phyloP scores from a whole-genome alignment of 2,888 invertebrate genomes.

The Rhamphomyia laevipes region DNA sequence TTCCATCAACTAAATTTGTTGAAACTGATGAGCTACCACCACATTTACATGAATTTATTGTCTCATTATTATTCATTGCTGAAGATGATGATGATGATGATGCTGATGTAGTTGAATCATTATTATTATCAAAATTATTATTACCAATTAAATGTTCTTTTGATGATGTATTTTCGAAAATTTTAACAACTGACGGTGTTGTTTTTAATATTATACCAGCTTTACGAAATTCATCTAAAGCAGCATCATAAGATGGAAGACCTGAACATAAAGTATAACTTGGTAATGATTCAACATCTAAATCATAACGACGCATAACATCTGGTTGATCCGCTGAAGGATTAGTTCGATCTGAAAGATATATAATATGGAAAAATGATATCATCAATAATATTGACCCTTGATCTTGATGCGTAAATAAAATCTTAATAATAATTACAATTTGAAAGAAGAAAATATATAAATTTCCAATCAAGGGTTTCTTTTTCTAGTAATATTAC shows the following conservation, averaged over 20 bases:
- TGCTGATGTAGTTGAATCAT: not conserved
- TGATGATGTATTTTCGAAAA: not conserved
- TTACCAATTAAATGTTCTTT: not conserved
- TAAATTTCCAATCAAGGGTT: too few species aligned
- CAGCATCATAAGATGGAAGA: conserved; percentile 50
- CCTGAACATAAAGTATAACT: conserved; percentile 54
- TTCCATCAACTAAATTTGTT: too few species aligned
- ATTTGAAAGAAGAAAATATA: too few species aligned
- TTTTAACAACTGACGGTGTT: conserved; percentile 15
- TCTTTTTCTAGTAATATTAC: too few species aligned
- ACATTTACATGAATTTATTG: not conserved
- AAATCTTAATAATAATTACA: too few species aligned
- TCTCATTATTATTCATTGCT: not conserved
- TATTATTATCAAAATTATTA: not conserved
- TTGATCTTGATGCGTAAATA: too few species aligned
- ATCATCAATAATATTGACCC: too few species aligned
- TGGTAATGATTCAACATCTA: conserved; percentile 44
- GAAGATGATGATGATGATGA: not conserved
- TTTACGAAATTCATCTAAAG: conserved; percentile 45
- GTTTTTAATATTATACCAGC: conserved; percentile 33
- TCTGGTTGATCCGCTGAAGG: conserved; percentile 25
- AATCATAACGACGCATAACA: conserved; percentile 34
- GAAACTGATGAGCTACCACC: not conserved
- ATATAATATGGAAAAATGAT: too few species aligned
- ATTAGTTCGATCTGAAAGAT: conserved; percentile 39